phyloP scores from a whole-genome alignment of 2,888 invertebrate genomes.

The Yponomeuta evonymella region DNA sequence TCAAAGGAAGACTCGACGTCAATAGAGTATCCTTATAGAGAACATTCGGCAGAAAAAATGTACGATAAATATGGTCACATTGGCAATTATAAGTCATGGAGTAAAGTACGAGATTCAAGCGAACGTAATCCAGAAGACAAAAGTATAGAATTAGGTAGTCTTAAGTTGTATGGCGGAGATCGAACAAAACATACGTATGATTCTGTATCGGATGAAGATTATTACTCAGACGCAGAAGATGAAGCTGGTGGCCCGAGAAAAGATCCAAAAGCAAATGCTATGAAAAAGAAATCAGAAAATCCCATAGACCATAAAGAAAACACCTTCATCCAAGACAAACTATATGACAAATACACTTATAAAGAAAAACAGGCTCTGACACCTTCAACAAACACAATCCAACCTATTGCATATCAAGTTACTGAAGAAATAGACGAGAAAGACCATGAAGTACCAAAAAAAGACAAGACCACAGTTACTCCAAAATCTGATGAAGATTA shows the following conservation, averaged over 20 bases:
- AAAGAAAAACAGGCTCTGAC: background rate
- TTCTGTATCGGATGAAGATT: background rate
- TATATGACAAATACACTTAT: background rate
- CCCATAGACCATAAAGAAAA: no score
- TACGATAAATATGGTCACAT: background rate
- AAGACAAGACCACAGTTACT: background rate
- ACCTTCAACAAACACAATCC: background rate
- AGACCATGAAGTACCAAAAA: conserved; percentile 10
- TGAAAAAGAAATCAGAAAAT: no score
- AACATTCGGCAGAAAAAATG: background rate
- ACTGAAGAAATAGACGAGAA: conserved; percentile 12
- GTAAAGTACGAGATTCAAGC: background rate
- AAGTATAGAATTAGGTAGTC: background rate
- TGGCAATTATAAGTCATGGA: background rate
- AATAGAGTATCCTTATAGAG: background rate
- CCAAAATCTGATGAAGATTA: conserved; percentile 1
- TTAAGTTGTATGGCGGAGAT: background rate
- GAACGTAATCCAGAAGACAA: background rate
- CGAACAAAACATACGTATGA: background rate
- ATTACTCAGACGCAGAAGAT: background rate
- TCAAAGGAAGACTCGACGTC: background rate
- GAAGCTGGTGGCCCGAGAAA: background rate
- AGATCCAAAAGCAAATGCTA: background rate
- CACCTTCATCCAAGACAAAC: background rate
- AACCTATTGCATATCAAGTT: background rate